Percentiles rank a stretch among this genome's conserved stretches.
Evolutionary conservation across 2,888 invertebrate species (phyloP).

Genomic region (Agrochola litura): DNA sequence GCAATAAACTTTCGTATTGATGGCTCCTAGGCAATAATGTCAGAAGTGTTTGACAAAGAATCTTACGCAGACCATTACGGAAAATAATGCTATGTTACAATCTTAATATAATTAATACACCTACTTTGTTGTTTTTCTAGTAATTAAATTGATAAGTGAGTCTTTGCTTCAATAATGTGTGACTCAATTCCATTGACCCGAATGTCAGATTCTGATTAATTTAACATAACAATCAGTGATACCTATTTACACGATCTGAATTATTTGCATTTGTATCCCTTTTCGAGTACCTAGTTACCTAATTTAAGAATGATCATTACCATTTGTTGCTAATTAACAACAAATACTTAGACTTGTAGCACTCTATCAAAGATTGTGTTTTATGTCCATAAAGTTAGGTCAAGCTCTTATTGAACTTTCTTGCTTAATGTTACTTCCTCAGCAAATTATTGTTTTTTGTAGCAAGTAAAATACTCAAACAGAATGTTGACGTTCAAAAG

Average conservation of each 20-base stretch:
- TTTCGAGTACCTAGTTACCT: neutral
- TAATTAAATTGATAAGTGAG: conserved; percentile 48
- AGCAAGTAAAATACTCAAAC: neutral
- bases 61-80: conserved; percentile 18
- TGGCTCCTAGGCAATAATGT: conserved; percentile 52
- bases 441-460: conserved; percentile 1
- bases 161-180: conserved; percentile 29
- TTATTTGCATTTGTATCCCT: conserved; percentile 16
- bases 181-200: conserved; percentile 60
- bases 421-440: conserved; percentile 46
- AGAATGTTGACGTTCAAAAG: neutral
- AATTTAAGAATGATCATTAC: neutral
- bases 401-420: conserved; percentile 23
- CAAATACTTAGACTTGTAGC: neutral
- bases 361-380: conserved; percentile 15
- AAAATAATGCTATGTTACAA: conserved; percentile 13
- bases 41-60: conserved; percentile 40
- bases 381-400: conserved; percentile 11
- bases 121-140: conserved; percentile 45
- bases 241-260: conserved; percentile 14
- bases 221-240: conserved; percentile 30
- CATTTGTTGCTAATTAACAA: conserved; percentile 1
- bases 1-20: conserved; percentile 79
- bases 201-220: conserved; percentile 42
- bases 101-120: conserved; percentile 16